Percentiles rank a stretch among this genome's conserved stretches.
Conservation (phyloP, 2,797 vertebrate species). For the Notolabrus celidotus region DNA sequence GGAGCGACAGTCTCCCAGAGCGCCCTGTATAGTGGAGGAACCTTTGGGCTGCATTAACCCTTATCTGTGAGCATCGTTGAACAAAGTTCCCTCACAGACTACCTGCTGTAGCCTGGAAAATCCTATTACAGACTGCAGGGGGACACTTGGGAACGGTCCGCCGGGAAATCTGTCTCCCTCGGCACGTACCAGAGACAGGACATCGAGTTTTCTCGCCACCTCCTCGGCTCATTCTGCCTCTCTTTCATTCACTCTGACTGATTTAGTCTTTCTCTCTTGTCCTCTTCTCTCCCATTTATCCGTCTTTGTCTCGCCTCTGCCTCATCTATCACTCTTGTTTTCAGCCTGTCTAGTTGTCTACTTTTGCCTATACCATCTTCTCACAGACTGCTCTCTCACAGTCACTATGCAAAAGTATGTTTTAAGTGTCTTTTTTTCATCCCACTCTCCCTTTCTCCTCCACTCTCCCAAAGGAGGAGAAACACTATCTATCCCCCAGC, state of each 20-base stretch:
- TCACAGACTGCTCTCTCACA: slow-evolving; percentile 31
- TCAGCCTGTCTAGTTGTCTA: slow-evolving; percentile 62
- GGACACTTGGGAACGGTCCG: slow-evolving; percentile 74
- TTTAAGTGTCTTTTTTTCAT: slow-evolving; percentile 45
- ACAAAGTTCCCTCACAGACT: slow-evolving; percentile 81
- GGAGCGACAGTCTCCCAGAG: slow-evolving; percentile 79
- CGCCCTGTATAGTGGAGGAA: slow-evolving; percentile 66
- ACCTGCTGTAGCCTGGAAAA: slow-evolving; percentile 83
- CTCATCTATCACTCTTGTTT: slow-evolving; percentile 77
- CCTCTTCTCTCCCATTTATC: slow-evolving; percentile 63
- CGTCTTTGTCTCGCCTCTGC: slow-evolving; percentile 63
- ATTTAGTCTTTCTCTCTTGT: slow-evolving; percentile 65
- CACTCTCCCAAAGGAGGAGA: slow-evolving; percentile 27
- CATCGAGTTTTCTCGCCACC: slow-evolving; percentile 67
- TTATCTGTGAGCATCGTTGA: slow-evolving; percentile 73
- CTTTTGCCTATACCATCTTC: slow-evolving; percentile 67
- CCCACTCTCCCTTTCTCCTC: slow-evolving; percentile 16
- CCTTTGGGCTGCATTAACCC: slow-evolving; percentile 80
- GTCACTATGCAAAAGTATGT: slow-evolving; percentile 44
- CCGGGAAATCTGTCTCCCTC: slow-evolving; percentile 77
- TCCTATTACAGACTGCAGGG: slow-evolving; percentile 78
- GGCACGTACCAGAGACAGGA: slow-evolving; percentile 70
- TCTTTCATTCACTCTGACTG: slow-evolving; percentile 72
- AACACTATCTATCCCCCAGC: slow-evolving; percentile 67
- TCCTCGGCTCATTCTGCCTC: slow-evolving; percentile 59